Percentiles rank a stretch among this genome's conserved stretches.
Conservation (phyloP, 2,113 vertebrate genomes). For the Phalacrocorax carbo region DNA sequence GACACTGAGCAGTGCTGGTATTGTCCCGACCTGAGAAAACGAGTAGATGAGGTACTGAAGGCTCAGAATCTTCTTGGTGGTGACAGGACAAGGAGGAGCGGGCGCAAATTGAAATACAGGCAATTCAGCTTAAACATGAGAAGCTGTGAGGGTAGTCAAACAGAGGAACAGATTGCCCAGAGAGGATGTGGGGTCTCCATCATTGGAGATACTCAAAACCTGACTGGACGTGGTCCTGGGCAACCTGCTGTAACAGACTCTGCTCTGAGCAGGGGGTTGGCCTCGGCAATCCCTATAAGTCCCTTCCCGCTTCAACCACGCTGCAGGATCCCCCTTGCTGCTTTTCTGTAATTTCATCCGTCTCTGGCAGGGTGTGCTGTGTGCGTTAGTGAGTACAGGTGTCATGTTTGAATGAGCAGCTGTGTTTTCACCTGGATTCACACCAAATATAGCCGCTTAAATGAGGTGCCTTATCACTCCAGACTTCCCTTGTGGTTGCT, state of each 20-base stretch:
- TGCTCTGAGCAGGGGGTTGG: background rate
- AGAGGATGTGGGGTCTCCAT: background rate
- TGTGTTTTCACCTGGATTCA: background rate
- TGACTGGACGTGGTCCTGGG: background rate
- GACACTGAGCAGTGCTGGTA: background rate
- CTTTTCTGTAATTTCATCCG: background rate
- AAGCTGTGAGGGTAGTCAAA: background rate
- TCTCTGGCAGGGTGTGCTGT: background rate
- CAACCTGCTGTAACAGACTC: background rate
- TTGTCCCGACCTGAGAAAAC: background rate
- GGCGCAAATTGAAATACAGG: background rate
- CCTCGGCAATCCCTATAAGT: accelerated
- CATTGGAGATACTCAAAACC: background rate
- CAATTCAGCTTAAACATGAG: background rate
- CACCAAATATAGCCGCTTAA: background rate
- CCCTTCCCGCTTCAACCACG: background rate
- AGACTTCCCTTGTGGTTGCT: background rate
- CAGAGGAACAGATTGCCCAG: background rate
- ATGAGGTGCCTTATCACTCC: background rate
- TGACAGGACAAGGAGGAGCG: background rate
- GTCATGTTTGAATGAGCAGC: background rate
- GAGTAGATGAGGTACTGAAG: background rate
- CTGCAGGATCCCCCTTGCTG: background rate
- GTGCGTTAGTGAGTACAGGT: background rate
- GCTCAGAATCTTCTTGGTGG: background rate